A percentile compares a stretch with the other conserved stretches of the same genome.
Evolutionary conservation across 64 coral and sea anemone species (phyloP).

Genomic region (Stylophora pistillata): DNA sequence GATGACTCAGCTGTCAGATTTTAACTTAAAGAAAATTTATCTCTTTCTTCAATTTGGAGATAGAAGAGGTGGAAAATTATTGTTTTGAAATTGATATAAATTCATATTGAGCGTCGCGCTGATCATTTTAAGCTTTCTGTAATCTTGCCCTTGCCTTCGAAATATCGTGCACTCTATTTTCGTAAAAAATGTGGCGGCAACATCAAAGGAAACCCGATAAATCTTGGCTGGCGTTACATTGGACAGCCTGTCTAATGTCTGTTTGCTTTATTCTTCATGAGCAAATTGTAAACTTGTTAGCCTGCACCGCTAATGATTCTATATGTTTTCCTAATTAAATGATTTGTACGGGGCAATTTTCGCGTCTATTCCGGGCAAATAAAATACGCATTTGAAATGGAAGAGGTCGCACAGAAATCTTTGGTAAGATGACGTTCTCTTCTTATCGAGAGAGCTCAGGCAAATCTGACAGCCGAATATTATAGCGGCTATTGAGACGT

Average conservation of each 20-base stretch:
- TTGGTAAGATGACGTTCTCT: conserved; percentile 2
- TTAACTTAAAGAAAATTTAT: not conserved
- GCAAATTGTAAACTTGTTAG: conserved; percentile 58
- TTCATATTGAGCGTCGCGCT: not conserved
- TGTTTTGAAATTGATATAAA: not conserved
- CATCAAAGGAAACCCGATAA: conserved; percentile 41
- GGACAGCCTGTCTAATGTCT: conserved; percentile 29
- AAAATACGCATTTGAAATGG: conserved; percentile 5
- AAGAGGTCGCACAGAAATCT: not conserved
- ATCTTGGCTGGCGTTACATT: conserved; percentile 24
- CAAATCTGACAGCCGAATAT: conserved; percentile 41
- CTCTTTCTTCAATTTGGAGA: not conserved
- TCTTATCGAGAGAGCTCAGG: conserved; percentile 27
- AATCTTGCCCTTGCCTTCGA: not conserved
- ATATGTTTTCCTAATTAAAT: conserved; percentile 52
- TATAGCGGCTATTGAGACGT: conserved; percentile 48
- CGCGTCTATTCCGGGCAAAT: conserved; percentile 13
- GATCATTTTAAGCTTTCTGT: not conserved
- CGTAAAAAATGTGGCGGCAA: conserved; percentile 30
- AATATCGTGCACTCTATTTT: conserved; percentile 18
- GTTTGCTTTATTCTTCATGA: conserved; percentile 48
- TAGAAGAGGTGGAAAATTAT: not conserved
- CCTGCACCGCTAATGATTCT: conserved; percentile 46
- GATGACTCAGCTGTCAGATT: conserved; percentile 42
- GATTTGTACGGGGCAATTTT: conserved; percentile 42